These are phyloP conservation scores for Cranoglanis bouderius DNA, from an alignment of 2,113 vertebrate genomes.

Conservation along the genomic window DNA sequence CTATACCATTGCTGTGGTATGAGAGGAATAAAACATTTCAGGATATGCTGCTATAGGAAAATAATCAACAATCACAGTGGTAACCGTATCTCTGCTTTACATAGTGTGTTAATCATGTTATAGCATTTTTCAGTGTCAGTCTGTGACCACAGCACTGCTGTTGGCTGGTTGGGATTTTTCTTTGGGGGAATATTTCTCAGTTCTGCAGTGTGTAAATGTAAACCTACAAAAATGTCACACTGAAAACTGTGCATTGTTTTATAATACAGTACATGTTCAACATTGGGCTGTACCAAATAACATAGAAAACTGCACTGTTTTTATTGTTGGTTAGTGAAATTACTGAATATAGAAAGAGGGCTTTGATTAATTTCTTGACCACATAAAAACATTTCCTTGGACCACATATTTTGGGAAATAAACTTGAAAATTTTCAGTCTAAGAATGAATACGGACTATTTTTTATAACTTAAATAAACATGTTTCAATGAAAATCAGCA, in stretches of 20 bases:
- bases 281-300: conserved; percentile 51
- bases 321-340: conserved; percentile 55
- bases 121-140: background rate
- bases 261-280: conserved; percentile 27
- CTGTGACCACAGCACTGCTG: background rate
- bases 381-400: conserved; percentile 46
- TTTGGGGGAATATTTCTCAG: background rate
- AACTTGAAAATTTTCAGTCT: conserved; percentile 12
- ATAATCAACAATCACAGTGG: background rate
- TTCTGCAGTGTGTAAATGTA: background rate
- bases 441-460: background rate
- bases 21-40: background rate
- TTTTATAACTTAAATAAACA: background rate
- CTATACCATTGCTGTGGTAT: background rate
- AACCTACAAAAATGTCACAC: background rate
- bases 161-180: background rate
- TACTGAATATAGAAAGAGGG: conserved; percentile 27
- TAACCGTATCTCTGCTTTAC: too few species aligned
- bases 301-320: conserved; percentile 66
- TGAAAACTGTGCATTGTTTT: background rate
- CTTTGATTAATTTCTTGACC: conserved; percentile 53
- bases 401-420: conserved; percentile 36
- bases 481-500: conserved; percentile 34
- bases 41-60: background rate
- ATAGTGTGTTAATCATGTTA: background rate